phyloP scores from a whole-genome alignment of 1,140 invertebrate species.

The Neuroterus valhalla region DNA sequence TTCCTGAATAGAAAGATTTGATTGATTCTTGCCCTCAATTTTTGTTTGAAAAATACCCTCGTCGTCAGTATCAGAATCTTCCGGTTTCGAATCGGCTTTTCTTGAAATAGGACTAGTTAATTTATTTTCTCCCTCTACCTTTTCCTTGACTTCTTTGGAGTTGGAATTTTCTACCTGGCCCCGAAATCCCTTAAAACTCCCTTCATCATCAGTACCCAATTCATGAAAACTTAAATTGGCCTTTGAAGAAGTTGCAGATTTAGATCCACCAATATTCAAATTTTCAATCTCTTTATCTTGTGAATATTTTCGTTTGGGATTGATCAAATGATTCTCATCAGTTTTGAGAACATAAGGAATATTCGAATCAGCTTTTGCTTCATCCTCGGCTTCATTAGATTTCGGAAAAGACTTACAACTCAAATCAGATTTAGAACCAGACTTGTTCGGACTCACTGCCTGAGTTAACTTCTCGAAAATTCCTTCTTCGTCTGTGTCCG shows the following conservation, averaged over 20 bases:
- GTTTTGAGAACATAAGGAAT: background rate
- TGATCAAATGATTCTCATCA: too few relatives aligned
- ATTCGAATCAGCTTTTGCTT: too few relatives aligned
- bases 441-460: too few relatives aligned
- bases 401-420: too few relatives aligned
- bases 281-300: too few relatives aligned
- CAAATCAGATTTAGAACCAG: too few relatives aligned
- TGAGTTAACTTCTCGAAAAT: background rate
- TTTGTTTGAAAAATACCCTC: background rate
- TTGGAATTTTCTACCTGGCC: background rate
- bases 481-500: background rate
- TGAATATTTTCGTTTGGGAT: too few relatives aligned
- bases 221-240: too few relatives aligned
- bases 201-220: background rate
- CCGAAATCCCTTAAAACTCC: background rate
- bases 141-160: background rate
- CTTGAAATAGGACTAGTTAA: too few relatives aligned
- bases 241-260: too few relatives aligned
- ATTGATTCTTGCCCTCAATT: background rate
- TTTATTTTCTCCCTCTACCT: background rate
- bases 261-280: too few relatives aligned
- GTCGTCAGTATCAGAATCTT: background rate
- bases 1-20: background rate
- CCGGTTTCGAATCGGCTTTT: background rate
- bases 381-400: too few relatives aligned